Evolutionary conservation across 2,113 vertebrate genomes (phyloP), one percentile per base, ranked within the genome.

Genomic region (Apeltes quadracus): DNA sequence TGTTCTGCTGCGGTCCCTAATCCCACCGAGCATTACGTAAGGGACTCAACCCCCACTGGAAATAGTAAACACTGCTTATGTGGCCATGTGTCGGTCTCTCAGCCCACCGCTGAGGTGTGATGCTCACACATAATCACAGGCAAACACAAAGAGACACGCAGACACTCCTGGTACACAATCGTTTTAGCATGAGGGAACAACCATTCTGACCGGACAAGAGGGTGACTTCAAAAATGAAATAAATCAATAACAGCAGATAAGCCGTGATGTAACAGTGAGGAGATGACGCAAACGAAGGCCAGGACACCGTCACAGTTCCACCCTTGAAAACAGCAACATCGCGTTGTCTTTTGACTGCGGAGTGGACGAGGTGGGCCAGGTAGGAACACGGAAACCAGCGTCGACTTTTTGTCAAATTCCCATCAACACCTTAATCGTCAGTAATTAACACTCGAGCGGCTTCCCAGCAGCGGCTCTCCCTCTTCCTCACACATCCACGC

Each of bases 11-110:
- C 20, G 0, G 25, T 13, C 75, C 79, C 18, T 87, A 90, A 91
- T 90, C 83, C 87, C 57, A 41, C 81, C 55, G 80, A 72, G 83
- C 54, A 48, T 92, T 90, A 87, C 38, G 38, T 87, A 91, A 91
- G 68, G 50, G 75, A 76, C 50, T 79, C 62, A 76, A 29, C 72
- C 77, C 70, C 78, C 61, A 43, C 29, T 71, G 53, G 72, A 50
- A 39, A 77, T 78, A 75, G 70, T 86, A 66, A 57, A 73, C 22
- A 77, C 67, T 57, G 58, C 76, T 87, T 74, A 72, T 69, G 86
- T 85, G 87, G 83, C 77, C 71, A 41, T 63, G 73, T 80, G 77
- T 86, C 84, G 72, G 73, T 77, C 65, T 84, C 69, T 74, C 78
- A n/a, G 81, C 55, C 50, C 32, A 39, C 55, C 13, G 44, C 68